Evolutionary conservation across 2,888 invertebrate genomes (phyloP), one percentile per base, ranked within the genome.

Genomic region (Phaonia tiefii): DNA sequence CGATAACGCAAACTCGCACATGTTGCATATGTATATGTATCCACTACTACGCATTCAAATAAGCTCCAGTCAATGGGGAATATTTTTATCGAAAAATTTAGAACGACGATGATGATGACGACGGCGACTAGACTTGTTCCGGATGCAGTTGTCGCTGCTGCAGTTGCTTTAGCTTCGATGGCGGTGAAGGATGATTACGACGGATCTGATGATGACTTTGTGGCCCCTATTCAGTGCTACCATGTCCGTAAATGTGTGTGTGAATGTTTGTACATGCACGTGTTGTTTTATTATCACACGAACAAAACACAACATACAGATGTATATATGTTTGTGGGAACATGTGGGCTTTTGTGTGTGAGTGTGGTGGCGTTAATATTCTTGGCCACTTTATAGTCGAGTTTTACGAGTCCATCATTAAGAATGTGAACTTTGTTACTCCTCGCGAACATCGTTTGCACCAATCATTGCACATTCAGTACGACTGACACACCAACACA

Each of bases 61-160:
- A 78, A 75, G 75, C 78, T 78, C 56, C 63, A 75, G 63, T 79
- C 73, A 22, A 83, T 63, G 42, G 90, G 89, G 90, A 89, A 89
- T 90, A 89, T 86, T 87, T 78, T 89, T 87, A 89, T 88, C 86
- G 88, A 85, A 89, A 76, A 90, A 86, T 87, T 86, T 86, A 58
- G 67, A 42, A 74, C 22, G 74, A n/a, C n/a, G n/a, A n/a, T n/a
- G n/a, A n/a, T n/a, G n/a, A n/a, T n/a, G n/a, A n/a, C n/a, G n/a
- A n/a, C n/a, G 63, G 78, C 66, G 70, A 13, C 11, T 31, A 8
- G 44, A 44, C 7, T 2, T 44, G 44, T 10, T n/a, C n/a, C 4
- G 4, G 44, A n/a, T n/a, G 13, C 44, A 13, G 10, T 13, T 26
- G 26, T 22, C 5, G 56, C 25, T n/a, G 63, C n/a, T 22, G 42